phyloP scores from a whole-genome alignment of 2,113 vertebrate genomes.

The Bombycilla garrulus region DNA sequence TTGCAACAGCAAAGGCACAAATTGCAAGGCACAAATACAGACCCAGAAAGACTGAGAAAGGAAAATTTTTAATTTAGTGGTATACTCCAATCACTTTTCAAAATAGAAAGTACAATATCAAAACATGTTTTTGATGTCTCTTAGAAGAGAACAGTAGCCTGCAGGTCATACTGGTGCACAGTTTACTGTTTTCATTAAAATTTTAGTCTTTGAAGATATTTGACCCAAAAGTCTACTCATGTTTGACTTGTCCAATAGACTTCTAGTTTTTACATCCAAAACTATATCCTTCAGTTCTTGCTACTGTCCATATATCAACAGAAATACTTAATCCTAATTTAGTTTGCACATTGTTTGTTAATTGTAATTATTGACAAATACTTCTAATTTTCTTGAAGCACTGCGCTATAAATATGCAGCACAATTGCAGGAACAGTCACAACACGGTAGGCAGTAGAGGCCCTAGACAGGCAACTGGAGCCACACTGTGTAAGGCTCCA shows the following conservation, averaged over 20 bases:
- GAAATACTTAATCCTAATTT: conserved; percentile 15
- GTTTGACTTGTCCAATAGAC: background rate
- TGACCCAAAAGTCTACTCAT: background rate
- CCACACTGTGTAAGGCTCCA: background rate
- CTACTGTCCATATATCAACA: background rate
- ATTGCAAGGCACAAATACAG: background rate
- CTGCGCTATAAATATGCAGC: background rate
- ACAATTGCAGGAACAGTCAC: background rate
- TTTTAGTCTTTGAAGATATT: background rate
- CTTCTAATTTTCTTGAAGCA: conserved; percentile 19
- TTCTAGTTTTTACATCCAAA: background rate
- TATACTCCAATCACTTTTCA: background rate
- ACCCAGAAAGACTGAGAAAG: background rate
- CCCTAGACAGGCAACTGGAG: background rate
- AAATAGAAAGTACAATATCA: background rate
- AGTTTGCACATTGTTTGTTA: background rate
- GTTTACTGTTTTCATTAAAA: background rate
- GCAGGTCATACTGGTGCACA: background rate
- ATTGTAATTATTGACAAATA: background rate
- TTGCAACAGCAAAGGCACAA: background rate
- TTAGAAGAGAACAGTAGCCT: background rate
- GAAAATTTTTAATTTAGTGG: background rate
- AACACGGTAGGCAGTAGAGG: background rate
- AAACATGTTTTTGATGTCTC: background rate
- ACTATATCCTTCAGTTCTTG: background rate